Evolutionary conservation across 1,140 invertebrate genomes (phyloP).

Genomic region (Zeugodacus cucurbitae): DNA sequence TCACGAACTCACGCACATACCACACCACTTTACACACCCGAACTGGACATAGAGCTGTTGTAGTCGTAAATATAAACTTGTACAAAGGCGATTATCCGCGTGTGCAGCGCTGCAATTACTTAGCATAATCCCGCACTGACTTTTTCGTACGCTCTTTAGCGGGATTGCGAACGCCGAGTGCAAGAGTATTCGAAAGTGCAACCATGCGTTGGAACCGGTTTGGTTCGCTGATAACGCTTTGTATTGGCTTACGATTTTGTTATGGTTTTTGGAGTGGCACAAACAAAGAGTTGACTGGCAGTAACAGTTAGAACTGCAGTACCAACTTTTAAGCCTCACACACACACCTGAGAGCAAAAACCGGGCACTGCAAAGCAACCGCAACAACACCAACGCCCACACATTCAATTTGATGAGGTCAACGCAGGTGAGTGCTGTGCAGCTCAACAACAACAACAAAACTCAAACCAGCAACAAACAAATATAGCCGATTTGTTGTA

Average conservation of each 20-base stretch:
- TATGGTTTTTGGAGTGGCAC: neutral
- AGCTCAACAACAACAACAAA: neutral
- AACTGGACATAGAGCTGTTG: neutral
- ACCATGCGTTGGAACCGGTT: slow-evolving; percentile 23
- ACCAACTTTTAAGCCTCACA: neutral
- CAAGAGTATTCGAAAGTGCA: neutral
- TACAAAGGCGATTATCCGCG: slow-evolving; percentile 31
- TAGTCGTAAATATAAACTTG: slow-evolving; percentile 14
- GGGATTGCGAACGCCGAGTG: neutral
- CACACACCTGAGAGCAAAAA: neutral
- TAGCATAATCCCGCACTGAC: neutral
- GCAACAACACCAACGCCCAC: neutral
- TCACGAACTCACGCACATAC: neutral
- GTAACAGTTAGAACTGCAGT: neutral
- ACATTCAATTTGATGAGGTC: slow-evolving; percentile 38
- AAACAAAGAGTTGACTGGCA: neutral
- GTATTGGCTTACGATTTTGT: slow-evolving; percentile 29
- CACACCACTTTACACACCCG: neutral
- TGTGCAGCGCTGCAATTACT: slow-evolving; percentile 26
- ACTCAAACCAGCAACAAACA: no score
- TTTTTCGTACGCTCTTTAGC: neutral
- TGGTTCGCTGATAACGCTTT: slow-evolving; percentile 15
- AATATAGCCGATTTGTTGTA: neutral
- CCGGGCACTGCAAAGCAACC: neutral
- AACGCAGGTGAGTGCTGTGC: neutral